Evolutionary conservation across 1,140 invertebrate genomes (phyloP), one percentile per base, ranked within the genome.

Genomic region (Habropoda laboriosa): DNA sequence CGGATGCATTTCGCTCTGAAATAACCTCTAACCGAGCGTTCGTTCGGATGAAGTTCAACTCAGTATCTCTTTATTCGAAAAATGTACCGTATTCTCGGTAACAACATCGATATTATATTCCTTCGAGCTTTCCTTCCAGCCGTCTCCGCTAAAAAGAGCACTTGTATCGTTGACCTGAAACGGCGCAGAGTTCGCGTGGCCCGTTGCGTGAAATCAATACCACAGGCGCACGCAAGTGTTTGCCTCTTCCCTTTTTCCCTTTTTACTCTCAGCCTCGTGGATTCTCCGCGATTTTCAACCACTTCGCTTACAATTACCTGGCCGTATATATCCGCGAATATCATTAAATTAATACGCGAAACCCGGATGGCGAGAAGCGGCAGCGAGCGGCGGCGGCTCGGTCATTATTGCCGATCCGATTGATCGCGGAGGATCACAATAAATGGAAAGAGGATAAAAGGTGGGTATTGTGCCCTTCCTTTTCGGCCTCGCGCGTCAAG

Each of bases 151-250:
- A 60, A 60, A 70, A 60, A 71, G 35, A 40, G 45, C 30, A 71
- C 75, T 78, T 71, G 75, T 78, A 78, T 71, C 66, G 75, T 70
- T 78, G 75, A 78, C 66, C 72, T 73, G 67, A 58, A 81, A 72
- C 60, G 45, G 53, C 72, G 51, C 49, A 30, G 71, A 57, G 70
- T 67, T 86, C 79, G 83, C 83, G 53, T 86, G 80, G 63, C 60
- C 30, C 80, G 64, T 86, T 86, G 84, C 80, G 84, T 85, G 30
- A 81, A 70, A 86, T 86, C 84, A 86, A 86, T 86, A 86, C 83
- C 49, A n/a, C 64, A 35, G 74, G 67, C 55, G 72, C 83, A 85
- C 83, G 74, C 75, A 82, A 86, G 53, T 79, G 64, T 75, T 82
- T 63, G 49, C 51, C 53, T 79, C 60, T 76, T 83, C 47, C 58